A percentile compares a stretch with the other conserved stretches of the same genome.
Conservation (phyloP, 2,888 invertebrate genomes). For the Eupeodes luniger region DNA sequence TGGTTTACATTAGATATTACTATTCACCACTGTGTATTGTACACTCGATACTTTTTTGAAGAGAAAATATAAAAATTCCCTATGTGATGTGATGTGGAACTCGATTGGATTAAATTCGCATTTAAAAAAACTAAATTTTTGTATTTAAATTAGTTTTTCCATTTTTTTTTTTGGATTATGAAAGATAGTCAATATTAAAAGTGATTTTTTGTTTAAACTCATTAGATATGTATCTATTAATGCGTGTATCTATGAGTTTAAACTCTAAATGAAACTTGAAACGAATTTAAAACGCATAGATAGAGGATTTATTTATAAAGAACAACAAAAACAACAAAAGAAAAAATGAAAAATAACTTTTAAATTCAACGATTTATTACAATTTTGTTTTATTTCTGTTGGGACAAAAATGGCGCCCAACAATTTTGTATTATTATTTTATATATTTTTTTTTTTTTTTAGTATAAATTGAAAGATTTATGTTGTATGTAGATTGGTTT, state of each 20-base stretch:
- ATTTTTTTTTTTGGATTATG: conserved; percentile 48
- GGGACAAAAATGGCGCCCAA: conserved; percentile 58
- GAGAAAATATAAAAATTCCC: conserved; percentile 22
- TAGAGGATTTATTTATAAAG: conserved; percentile 15
- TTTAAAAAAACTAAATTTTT: conserved; percentile 43
- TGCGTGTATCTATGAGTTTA: conserved; percentile 15
- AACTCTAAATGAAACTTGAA: conserved; percentile 58
- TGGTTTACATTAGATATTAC: conserved; percentile 36
- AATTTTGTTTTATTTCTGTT: conserved; percentile 1
- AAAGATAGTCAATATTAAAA: conserved; percentile 48
- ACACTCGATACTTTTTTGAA: conserved; percentile 34
- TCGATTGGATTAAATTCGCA: conserved; percentile 72
- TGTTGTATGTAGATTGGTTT: conserved; percentile 14
- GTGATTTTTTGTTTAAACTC: conserved; percentile 35
- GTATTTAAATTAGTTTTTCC: conserved; percentile 50
- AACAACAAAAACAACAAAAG: background rate
- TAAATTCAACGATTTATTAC: conserved; percentile 51
- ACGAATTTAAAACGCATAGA: conserved; percentile 55
- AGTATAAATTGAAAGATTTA: conserved; percentile 24
- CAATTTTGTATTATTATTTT: conserved; percentile 22
- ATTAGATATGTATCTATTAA: conserved; percentile 50
- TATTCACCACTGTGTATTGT: conserved; percentile 22
- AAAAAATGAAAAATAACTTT: conserved; percentile 20
- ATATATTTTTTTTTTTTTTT: background rate
- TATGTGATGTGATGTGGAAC: conserved; percentile 19